Evolutionary conservation across 1,140 invertebrate species (phyloP).

Genomic region (Meloidogyne hapla): DNA sequence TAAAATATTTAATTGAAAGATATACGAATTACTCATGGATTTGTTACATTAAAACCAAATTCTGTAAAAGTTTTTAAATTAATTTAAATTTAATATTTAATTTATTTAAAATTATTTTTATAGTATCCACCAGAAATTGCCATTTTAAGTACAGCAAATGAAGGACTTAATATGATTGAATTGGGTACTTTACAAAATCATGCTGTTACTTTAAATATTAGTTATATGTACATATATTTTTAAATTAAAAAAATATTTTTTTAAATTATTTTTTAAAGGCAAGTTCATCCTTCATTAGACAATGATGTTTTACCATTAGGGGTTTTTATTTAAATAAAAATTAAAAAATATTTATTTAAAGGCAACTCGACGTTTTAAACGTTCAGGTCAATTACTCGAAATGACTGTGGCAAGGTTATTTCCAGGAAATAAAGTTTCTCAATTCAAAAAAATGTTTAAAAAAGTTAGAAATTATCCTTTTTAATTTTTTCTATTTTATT

Average conservation of each 20-base stretch:
- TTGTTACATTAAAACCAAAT: slow-evolving; percentile 61
- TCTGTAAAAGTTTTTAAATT: slow-evolving; percentile 30
- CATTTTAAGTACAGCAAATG: slow-evolving; percentile 62
- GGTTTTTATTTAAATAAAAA: slow-evolving; percentile 23
- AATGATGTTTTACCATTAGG: slow-evolving; percentile 59
- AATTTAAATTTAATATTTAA: neutral
- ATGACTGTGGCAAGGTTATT: slow-evolving; percentile 63
- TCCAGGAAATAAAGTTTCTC: slow-evolving; percentile 55
- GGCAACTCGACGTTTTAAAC: slow-evolving; percentile 58
- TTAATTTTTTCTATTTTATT: slow-evolving; percentile 26
- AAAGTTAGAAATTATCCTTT: slow-evolving; percentile 60
- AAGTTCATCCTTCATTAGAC: slow-evolving; percentile 61
- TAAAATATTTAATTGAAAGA: slow-evolving; percentile 49
- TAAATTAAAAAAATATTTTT: neutral
- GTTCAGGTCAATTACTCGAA: slow-evolving; percentile 61
- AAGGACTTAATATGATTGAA: slow-evolving; percentile 63
- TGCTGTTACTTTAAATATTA: slow-evolving; percentile 61
- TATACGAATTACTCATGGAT: slow-evolving; percentile 56
- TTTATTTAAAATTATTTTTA: slow-evolving; percentile 9
- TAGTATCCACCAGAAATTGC: slow-evolving; percentile 57
- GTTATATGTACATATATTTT: slow-evolving; percentile 54
- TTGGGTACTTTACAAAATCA: slow-evolving; percentile 59
- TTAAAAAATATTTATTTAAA: slow-evolving; percentile 29
- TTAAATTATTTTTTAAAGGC: slow-evolving; percentile 19
- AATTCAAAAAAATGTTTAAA: slow-evolving; percentile 64